phyloP scores from a whole-genome alignment of 37 sponge, comb jelly and placozoan species.

The Aphrocallistes beatrix region DNA sequence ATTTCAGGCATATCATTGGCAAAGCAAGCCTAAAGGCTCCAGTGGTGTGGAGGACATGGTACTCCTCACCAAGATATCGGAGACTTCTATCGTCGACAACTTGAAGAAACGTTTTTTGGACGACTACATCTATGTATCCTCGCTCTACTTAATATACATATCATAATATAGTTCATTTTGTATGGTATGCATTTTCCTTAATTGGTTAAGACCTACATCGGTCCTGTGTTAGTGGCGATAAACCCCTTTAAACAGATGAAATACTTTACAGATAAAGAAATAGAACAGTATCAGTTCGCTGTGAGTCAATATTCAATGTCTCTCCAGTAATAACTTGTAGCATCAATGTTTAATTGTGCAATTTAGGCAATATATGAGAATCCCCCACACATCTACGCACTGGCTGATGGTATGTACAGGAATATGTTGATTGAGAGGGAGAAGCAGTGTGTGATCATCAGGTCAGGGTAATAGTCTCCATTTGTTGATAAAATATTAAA shows the following conservation, averaged over 20 bases:
- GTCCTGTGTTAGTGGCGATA: constrained; percentile 85
- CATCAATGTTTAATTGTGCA: neutral
- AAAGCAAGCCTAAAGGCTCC: constrained; percentile 64
- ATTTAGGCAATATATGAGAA: constrained; percentile 91
- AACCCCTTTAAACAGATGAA: constrained; percentile 94
- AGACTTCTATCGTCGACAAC: constrained; percentile 86
- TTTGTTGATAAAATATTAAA: neutral
- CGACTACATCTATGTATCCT: constrained; percentile 92
- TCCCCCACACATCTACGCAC: constrained; percentile 94
- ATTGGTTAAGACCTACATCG: constrained; percentile 83
- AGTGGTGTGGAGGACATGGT: constrained; percentile 99
- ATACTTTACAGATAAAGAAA: constrained; percentile 90
- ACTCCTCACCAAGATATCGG: constrained; percentile 80
- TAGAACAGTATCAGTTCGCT: constrained; percentile 89
- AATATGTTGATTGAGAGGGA: constrained; percentile 97
- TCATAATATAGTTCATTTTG: neutral
- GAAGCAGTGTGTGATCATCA: constrained; percentile 97
- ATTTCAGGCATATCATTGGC: constrained; percentile 77
- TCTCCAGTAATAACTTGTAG: neutral
- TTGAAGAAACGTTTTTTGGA: constrained; percentile 84
- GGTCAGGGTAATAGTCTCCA: constrained; percentile 25
- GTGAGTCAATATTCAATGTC: constrained; percentile 44
- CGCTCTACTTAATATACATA: neutral
- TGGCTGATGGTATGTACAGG: constrained; percentile 89
- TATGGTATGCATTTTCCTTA: neutral